These are phyloP conservation scores for Antechinus flavipes DNA, from an alignment of 2,113 vertebrate species.

Conservation along the genomic window DNA sequence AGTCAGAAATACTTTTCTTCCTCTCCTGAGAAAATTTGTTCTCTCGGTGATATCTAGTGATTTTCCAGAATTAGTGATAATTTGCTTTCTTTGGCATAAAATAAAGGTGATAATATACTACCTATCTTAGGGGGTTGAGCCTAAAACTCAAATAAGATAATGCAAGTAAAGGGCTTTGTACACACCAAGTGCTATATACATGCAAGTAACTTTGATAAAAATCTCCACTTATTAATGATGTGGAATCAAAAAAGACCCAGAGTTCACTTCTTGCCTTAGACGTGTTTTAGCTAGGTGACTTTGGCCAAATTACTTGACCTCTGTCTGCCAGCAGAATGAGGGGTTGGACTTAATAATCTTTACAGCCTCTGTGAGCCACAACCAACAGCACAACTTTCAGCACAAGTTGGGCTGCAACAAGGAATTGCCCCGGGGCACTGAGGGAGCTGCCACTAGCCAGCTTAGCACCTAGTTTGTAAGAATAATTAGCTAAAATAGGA, in stretches of 20 bases:
- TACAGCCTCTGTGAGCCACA: not conserved
- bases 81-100: not conserved
- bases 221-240: not conserved
- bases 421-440: not conserved
- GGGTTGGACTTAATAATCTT: not conserved
- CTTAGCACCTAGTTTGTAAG: not conserved
- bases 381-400: not conserved
- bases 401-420: not conserved
- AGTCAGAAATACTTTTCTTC: not conserved
- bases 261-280: not conserved
- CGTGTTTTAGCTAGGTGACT: conserved; percentile 33
- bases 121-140: not conserved
- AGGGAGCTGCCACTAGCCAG: not conserved
- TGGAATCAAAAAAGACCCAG: conserved; percentile 7
- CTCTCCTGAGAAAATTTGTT: not conserved
- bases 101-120: not conserved
- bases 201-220: not conserved
- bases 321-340: not conserved
- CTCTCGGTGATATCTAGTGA: not conserved
- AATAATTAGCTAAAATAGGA: not conserved
- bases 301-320: not conserved
- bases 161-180: not conserved
- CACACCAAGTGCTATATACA: not conserved
- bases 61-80: not conserved
- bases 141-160: conserved; percentile 29